These are phyloP conservation scores for Luperina nickerlii DNA, from an alignment of 2,888 invertebrate species.

Conservation along the genomic window DNA sequence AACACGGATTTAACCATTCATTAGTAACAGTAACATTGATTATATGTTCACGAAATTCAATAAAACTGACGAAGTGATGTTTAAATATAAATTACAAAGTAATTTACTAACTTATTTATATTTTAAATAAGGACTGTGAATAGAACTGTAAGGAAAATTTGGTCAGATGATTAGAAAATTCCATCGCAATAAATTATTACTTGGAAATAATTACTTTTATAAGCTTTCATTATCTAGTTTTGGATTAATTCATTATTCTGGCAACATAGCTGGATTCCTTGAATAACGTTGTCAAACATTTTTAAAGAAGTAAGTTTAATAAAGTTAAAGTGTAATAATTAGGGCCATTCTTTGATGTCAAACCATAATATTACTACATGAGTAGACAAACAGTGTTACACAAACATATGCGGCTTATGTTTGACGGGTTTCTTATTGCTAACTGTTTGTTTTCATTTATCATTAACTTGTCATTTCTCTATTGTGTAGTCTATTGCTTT, in stretches of 20 bases:
- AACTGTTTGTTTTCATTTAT: not conserved
- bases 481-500: not conserved
- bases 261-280: conserved; percentile 1
- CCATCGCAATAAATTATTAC: conserved; percentile 49
- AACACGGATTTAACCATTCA: conserved; percentile 18
- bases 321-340: not conserved
- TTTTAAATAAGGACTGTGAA: conserved; percentile 27
- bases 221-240: conserved; percentile 35
- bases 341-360: not conserved
- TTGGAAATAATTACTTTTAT: conserved; percentile 44
- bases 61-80: conserved; percentile 8
- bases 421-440: not conserved
- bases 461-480: too few species aligned
- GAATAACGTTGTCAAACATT: conserved; percentile 21
- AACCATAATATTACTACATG: not conserved
- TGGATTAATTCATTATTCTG: conserved; percentile 35
- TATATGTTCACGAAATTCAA: conserved; percentile 19
- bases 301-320: conserved; percentile 19
- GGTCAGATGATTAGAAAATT: conserved; percentile 52
- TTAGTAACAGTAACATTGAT: conserved; percentile 21
- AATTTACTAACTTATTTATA: conserved; percentile 14
- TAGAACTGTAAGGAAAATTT: conserved; percentile 24
- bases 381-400: too few species aligned
- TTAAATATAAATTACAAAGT: conserved; percentile 3
- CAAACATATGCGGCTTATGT: not conserved